These are phyloP conservation scores for Mareca penelope DNA, from an alignment of 2,797 vertebrate genomes.

Conservation along the genomic window DNA sequence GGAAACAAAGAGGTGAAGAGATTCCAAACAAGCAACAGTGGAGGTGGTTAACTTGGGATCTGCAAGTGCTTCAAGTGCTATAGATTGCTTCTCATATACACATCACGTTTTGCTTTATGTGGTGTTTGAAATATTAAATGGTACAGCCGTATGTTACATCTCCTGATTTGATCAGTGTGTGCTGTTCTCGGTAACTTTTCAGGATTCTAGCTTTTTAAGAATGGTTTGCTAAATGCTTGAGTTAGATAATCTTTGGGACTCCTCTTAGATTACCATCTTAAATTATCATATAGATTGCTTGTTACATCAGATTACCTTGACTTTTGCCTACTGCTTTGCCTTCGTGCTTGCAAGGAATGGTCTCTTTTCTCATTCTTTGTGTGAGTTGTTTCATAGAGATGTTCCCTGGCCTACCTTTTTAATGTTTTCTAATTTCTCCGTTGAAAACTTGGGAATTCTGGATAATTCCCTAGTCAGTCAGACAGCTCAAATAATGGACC, in stretches of 20 bases:
- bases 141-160: background rate
- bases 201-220: background rate
- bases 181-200: background rate
- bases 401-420: slow-evolving; percentile 74
- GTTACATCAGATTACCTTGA: slow-evolving; percentile 19
- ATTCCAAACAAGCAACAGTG: background rate
- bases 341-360: slow-evolving; percentile 20
- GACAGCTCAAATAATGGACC: slow-evolving; percentile 72
- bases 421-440: slow-evolving; percentile 75
- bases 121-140: background rate
- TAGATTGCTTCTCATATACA: background rate
- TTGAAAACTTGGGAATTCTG: slow-evolving; percentile 76
- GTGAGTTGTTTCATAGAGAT: slow-evolving; percentile 64
- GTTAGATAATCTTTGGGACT: background rate
- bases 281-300: slow-evolving; percentile 15
- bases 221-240: background rate
- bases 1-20: background rate
- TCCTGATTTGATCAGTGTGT: background rate
- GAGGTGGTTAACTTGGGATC: background rate
- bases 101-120: background rate
- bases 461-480: slow-evolving; percentile 76
- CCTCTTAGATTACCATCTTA: background rate
- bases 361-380: slow-evolving; percentile 70
- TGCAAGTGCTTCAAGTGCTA: background rate
- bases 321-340: slow-evolving; percentile 44